Base-by-base conservation (phyloP, 2,888 invertebrate species). In the Sphaeridia pumilis region DNA sequence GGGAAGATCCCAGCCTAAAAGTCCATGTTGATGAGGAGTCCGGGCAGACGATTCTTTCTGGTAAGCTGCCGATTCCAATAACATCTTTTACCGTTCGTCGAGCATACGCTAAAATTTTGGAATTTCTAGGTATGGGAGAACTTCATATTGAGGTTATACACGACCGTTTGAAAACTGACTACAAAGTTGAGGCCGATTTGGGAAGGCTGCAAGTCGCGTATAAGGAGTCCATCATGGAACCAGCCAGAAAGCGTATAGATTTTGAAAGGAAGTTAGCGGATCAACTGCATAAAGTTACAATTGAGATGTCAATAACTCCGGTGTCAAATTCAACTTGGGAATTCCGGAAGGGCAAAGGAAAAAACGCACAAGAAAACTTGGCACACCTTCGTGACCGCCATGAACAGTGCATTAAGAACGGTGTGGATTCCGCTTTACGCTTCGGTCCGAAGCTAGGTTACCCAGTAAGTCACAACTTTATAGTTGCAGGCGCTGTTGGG, bases 131-230 rank as follows among this genome's bases (percentile, higher is more conserved):
- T 14, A 97, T 97, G 97, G 98, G 98, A 1, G 95, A 98, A 71
- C 76, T 98, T 1, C 98, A 99, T 69, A 75, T 98, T 56, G 95
- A 98, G 61, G 83, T 95, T 55, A 84, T 95, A 35, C 85, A 83
- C 68, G 89, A 94, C 62, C 77, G 97, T 21, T 82, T 98, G 46
- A 70, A 79, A 42, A 80, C 81, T 50, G 93, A 97, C 66, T 95
- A 88, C 70, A 87, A 86, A 68, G 80, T 98, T 50, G 87, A 94
- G 14, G 92, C 82, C 0, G 87, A 92, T 58, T 72, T 95, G 22
- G 97, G 97, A 0, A 82, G 87, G 0, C 71, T 97, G 22, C 90
- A 89, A 75, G 92, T 95, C 42, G 86, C 92, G 1, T 95, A 95
- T 70, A 79, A 83, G 52, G 94, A 94, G 74, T 77, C 82, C 0